Evolutionary conservation across 1,140 invertebrate species (phyloP).

Genomic region (Hylaeus anthracinus): DNA sequence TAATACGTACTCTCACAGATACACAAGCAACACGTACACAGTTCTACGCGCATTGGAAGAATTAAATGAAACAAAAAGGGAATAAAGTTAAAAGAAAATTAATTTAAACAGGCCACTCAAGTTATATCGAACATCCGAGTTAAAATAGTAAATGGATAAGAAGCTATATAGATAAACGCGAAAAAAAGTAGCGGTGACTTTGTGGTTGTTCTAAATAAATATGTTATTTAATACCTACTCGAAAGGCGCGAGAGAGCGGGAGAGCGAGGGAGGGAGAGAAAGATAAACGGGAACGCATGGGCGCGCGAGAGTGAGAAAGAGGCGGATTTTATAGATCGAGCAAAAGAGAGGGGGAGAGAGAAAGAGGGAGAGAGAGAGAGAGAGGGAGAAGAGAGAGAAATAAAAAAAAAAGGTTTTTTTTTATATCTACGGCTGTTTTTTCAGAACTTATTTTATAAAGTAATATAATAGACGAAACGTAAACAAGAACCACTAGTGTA

Average conservation of each 20-base stretch:
- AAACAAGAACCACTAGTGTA: constrained; percentile 60
- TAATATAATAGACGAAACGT: constrained; percentile 57
- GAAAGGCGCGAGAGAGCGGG: constrained; percentile 30
- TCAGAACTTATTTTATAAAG: constrained; percentile 62
- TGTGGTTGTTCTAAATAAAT: constrained; percentile 62
- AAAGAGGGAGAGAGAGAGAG: constrained; percentile 16
- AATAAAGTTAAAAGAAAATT: constrained; percentile 39
- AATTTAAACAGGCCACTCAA: constrained; percentile 51
- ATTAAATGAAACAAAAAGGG: not conserved
- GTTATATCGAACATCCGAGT: constrained; percentile 70
- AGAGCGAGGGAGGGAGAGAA: constrained; percentile 5
- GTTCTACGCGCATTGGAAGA: constrained; percentile 40
- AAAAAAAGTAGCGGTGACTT: constrained; percentile 49
- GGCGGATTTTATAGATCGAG: constrained; percentile 8
- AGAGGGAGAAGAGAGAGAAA: constrained; percentile 8
- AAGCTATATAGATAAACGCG: constrained; percentile 51
- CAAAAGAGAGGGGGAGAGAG: constrained; percentile 6
- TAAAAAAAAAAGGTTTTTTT: constrained; percentile 13
- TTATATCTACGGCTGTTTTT: constrained; percentile 56
- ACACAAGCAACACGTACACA: constrained; percentile 49
- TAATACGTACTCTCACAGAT: constrained; percentile 41
- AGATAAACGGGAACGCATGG: not conserved
- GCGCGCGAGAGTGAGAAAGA: constrained; percentile 20
- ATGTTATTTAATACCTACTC: constrained; percentile 63
- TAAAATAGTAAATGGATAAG: constrained; percentile 68